Conservation (phyloP, 2,797 vertebrate species). For the Gambusia yucatana region DNA sequence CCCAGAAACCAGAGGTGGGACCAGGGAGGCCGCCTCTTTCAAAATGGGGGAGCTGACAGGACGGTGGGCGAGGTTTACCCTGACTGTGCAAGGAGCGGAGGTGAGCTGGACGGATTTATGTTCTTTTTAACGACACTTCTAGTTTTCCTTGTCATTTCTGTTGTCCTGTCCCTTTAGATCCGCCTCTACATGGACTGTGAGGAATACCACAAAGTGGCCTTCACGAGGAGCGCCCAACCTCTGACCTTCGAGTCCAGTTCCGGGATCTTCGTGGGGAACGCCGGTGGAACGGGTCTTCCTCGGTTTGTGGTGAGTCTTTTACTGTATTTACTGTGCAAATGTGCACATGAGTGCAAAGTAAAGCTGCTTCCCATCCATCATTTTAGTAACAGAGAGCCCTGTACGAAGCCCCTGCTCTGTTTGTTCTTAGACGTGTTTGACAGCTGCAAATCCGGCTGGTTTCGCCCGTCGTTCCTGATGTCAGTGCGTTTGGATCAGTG, state of each 20-base stretch:
- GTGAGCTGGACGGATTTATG: constrained; percentile 27
- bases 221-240: constrained; percentile 80
- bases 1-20: constrained; percentile 73
- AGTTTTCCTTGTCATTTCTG: not conserved
- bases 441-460: not conserved
- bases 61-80: constrained; percentile 88
- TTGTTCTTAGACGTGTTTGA: not conserved
- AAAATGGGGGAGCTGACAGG: constrained; percentile 90
- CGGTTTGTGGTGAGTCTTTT: constrained; percentile 89
- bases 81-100: constrained; percentile 85
- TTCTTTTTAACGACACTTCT: not conserved
- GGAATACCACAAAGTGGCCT: constrained; percentile 85
- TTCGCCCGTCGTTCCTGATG: not conserved
- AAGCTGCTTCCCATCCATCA: not conserved
- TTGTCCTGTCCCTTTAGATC: constrained; percentile 57
- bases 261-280: constrained; percentile 94
- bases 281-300: constrained; percentile 88
- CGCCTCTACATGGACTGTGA: constrained; percentile 93
- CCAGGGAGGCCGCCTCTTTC: constrained; percentile 89
- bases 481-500: constrained; percentile 17
- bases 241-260: constrained; percentile 89
- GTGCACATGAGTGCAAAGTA: not conserved
- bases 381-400: not conserved
- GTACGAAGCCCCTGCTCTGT: not conserved
- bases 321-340: not conserved